Evolutionary conservation across 2,888 invertebrate genomes (phyloP).

Genomic region (Cephalotes varians): DNA sequence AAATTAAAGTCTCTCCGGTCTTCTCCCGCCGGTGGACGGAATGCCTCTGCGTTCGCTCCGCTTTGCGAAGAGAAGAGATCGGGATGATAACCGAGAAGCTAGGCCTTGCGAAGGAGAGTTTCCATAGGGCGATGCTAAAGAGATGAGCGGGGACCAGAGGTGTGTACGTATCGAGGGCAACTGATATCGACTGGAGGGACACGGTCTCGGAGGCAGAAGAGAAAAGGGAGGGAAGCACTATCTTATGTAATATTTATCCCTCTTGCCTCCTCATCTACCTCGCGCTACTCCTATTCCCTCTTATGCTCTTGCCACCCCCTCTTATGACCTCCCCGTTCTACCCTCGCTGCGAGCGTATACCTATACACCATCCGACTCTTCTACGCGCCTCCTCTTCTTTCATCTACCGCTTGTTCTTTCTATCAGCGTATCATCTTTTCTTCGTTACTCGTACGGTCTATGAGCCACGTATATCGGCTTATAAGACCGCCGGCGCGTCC

Average conservation of each 20-base stretch:
- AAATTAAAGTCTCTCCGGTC: slow-evolving; percentile 44
- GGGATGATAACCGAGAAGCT: slow-evolving; percentile 60
- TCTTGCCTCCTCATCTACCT: slow-evolving; percentile 53
- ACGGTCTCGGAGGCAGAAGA: slow-evolving; percentile 72
- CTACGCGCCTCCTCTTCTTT: slow-evolving; percentile 15
- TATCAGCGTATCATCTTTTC: slow-evolving; percentile 42
- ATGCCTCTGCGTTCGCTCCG: slow-evolving; percentile 55
- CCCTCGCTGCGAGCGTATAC: not conserved
- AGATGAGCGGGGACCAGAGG: slow-evolving; percentile 51
- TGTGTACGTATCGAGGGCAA: slow-evolving; percentile 77
- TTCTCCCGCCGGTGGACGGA: slow-evolving; percentile 43
- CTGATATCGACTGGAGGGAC: slow-evolving; percentile 80
- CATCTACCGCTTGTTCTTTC: slow-evolving; percentile 29
- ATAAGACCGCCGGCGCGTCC: slow-evolving; percentile 74
- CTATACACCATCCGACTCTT: slow-evolving; percentile 26
- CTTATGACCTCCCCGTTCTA: slow-evolving; percentile 40
- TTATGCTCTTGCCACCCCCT: slow-evolving; percentile 50
- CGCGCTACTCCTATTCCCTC: slow-evolving; percentile 58
- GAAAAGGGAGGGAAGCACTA: slow-evolving; percentile 77
- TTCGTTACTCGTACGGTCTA: slow-evolving; percentile 63
- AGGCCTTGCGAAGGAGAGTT: slow-evolving; percentile 58
- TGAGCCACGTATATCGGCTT: slow-evolving; percentile 70
- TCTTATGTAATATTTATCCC: slow-evolving; percentile 82
- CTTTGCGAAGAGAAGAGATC: slow-evolving; percentile 44
- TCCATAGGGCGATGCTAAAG: slow-evolving; percentile 32